Base-by-base conservation (phyloP, 2,888 invertebrate species). In the Caenorhabditis sinica region DNA sequence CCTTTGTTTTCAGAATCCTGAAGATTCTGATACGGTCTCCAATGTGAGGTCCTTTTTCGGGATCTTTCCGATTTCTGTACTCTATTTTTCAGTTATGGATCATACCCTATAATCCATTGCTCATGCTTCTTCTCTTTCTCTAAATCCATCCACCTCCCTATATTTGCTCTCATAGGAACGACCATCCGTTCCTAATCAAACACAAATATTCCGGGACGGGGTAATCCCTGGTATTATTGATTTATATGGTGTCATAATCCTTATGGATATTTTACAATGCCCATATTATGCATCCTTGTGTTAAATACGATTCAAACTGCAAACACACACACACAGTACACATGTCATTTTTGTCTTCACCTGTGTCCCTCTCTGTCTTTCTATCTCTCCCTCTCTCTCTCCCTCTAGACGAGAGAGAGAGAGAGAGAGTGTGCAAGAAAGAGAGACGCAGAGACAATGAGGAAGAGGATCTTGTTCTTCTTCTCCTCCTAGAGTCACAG, bases 391-490 rank as follows among this genome's bases (percentile, higher is more conserved):
- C n/a, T 5, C n/a, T 33, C n/a, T 60, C n/a, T 60, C 33, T 15
- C 25, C 56, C 33, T 9, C 28, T 60, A 20, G 33, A 25, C 43
- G 43, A 40, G 40, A 61, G 1, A 15, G 45, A 40, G 40, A 61
- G 1, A 15, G 45, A 45, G 28, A 61, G 11, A 61, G 63, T 45
- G 17, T 45, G 8, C 8, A 28, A 23, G 25, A 23, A 4, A 11
- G 9, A 65, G 65, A 65, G 65, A 65, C 65, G 65, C 65, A 65
- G 65, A n/a, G 30, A 49, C 17, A 23, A 51, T 40, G 40, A 63
- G 63, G 63, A 63, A 65, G 25, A 45, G 23, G 65, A 65, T 65
- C 65, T 43, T 65, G 43, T 65, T 65, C 65, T 65, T 25, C 25
- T 63, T 13, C 43, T 25, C 23, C 28, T 25, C 43, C 25, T 23